Conservation (phyloP, 2,113 vertebrate species). For the Nothobranchius kuhntae region DNA sequence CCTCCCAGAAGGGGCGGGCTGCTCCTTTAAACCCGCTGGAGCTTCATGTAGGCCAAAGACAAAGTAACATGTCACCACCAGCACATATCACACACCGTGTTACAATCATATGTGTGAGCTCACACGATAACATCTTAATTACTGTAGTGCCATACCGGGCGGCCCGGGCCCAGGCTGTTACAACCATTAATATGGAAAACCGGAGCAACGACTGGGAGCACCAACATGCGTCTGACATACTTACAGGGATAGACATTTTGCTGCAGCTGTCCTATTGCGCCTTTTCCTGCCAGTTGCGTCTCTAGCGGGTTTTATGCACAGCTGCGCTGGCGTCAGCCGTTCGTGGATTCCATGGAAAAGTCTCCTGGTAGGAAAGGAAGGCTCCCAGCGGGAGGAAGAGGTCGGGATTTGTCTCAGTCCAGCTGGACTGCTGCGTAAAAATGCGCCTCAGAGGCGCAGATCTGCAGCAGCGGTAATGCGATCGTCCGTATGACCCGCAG, state of each 20-base stretch:
- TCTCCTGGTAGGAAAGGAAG: no score
- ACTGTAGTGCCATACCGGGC: no score
- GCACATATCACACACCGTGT: no score
- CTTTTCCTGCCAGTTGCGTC: constrained; percentile 3
- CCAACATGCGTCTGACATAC: constrained; percentile 22
- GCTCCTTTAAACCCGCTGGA: background rate
- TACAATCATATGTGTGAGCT: background rate
- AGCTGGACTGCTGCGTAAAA: no score
- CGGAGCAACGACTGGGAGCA: no score
- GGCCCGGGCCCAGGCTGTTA: no score
- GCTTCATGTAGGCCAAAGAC: background rate
- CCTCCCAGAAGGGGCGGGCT: background rate
- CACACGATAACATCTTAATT: no score
- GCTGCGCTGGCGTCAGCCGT: no score
- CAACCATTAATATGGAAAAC: no score
- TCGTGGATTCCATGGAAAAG: background rate
- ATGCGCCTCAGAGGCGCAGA: background rate
- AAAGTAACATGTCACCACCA: background rate
- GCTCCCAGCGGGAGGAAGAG: background rate
- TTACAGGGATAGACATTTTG: constrained; percentile 72
- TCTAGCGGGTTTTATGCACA: no score
- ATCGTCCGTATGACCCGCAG: constrained; percentile 14
- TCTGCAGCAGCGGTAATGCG: constrained; percentile 14
- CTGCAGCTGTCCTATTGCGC: constrained; percentile 8
- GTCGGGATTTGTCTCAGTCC: no score